Evolutionary conservation across 2,797 vertebrate genomes (phyloP).

Genomic region (Dromococcyx pavoninus): DNA sequence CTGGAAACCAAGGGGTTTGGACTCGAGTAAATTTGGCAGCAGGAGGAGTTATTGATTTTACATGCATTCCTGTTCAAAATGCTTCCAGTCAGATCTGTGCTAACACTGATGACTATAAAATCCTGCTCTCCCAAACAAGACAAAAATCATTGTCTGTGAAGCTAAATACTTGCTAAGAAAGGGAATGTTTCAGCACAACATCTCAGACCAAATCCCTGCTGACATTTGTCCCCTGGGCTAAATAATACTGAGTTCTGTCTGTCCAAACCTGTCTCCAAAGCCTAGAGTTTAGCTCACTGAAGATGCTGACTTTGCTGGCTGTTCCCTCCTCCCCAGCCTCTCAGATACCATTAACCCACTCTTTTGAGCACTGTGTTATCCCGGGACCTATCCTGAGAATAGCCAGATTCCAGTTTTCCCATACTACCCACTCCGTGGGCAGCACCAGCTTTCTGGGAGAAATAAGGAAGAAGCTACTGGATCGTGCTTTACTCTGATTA

Average conservation of each 20-base stretch:
- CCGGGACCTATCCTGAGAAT: neutral
- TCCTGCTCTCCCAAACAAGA: neutral
- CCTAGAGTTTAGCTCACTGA: neutral
- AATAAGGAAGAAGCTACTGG: neutral
- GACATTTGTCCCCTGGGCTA: constrained; percentile 42
- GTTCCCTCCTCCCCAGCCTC: constrained; percentile 33
- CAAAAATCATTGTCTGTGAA: neutral
- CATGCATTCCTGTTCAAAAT: neutral
- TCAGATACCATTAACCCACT: neutral
- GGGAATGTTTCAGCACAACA: neutral
- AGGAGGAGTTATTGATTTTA: neutral
- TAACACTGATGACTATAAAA: neutral
- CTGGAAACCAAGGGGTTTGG: neutral
- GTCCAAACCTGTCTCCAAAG: constrained; percentile 6
- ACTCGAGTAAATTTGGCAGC: neutral
- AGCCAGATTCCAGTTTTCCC: neutral
- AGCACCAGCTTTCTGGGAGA: neutral
- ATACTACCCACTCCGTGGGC: neutral
- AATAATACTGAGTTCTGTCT: neutral
- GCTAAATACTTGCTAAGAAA: neutral
- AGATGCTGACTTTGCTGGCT: constrained; percentile 47
- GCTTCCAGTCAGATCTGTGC: neutral
- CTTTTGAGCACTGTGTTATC: neutral
- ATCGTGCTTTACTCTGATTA: neutral
- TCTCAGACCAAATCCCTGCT: constrained; percentile 22